Evolutionary conservation across 2,888 invertebrate species (phyloP).

Genomic region (Thysanoteuthis rhombus): DNA sequence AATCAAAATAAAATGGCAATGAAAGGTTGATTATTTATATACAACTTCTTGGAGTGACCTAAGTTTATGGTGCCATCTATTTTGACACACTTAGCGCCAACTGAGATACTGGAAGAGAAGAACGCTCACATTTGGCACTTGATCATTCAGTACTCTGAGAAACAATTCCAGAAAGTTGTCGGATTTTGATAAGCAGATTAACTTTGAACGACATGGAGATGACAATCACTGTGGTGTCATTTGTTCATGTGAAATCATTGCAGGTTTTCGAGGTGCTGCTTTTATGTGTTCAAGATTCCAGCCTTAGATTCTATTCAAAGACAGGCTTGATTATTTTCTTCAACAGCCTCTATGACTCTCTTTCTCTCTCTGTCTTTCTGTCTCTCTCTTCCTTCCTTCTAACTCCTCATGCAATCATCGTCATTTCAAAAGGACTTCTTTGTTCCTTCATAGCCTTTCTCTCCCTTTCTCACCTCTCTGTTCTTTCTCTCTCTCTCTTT

Average conservation of each 20-base stretch:
- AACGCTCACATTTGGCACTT: background rate
- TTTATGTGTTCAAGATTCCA: background rate
- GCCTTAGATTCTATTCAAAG: background rate
- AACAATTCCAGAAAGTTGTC: background rate
- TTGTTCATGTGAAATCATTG: background rate
- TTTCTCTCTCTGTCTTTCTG: too few relatives aligned
- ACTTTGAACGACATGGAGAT: background rate
- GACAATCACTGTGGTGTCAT: background rate
- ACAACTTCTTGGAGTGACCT: background rate
- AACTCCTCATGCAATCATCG: too few relatives aligned
- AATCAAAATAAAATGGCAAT: too few relatives aligned
- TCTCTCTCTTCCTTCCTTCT: too few relatives aligned
- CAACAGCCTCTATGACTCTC: too few relatives aligned
- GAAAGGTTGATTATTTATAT: background rate
- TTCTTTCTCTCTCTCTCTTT: too few relatives aligned
- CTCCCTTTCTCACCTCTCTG: too few relatives aligned
- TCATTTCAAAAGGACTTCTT: too few relatives aligned
- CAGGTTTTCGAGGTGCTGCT: background rate
- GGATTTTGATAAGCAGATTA: background rate
- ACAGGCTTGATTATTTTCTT: background rate
- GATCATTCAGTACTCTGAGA: too few relatives aligned
- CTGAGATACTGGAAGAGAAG: background rate
- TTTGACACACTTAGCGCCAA: background rate
- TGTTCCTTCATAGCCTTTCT: too few relatives aligned
- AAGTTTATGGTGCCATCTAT: background rate